Base-by-base conservation (phyloP, 2,888 invertebrate genomes). In the Cataglyphis livida region DNA sequence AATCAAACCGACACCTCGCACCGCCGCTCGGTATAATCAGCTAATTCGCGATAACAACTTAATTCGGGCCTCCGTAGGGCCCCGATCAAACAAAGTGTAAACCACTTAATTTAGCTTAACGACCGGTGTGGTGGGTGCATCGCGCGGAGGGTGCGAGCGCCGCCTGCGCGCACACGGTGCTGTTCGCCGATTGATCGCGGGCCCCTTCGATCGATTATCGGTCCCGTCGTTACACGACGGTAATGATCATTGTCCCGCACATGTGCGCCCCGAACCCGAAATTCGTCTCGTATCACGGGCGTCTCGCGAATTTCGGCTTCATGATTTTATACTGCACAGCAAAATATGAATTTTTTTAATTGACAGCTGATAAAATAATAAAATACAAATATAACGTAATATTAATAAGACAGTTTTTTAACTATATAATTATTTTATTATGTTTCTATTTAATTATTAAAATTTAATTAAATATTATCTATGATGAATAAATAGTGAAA, bases 1-100 rank as follows among this genome's bases (percentile, higher is more conserved):
- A 93, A 93, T 93, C 92, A 93, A 91, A 88, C 87, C 89, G 88
- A 92, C 91, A 93, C 93, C 93, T 92, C 83, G 84, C 87, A 89
- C 88, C 87, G 88, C 81, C 83, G 83, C 54, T 74, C 84, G 85
- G 91, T 88, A 91, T 88, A 92, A 93, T 93, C 93, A 93, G 90
- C 92, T 92, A 93, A 93, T 92, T 90, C 89, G 85, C 89, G 90
- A 89, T 93, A 93, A 93, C 93, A 92, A 93, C 93, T 92, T 93
- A 93, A 93, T 93, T 92, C 90, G 88, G 89, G 91, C 92, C 92
- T 92, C 89, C 87, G 90, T 90, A 79, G 44, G 84, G 86, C 83
- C 86, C 90, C 93, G 93, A 93, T 93, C 93, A 93, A 93, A 92
- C 92, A 93, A 93, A 92, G 89, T 89, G 89, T 91, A 92, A 51